Conservation (phyloP, 1,140 invertebrate genomes). For the Nylanderia fulva region DNA sequence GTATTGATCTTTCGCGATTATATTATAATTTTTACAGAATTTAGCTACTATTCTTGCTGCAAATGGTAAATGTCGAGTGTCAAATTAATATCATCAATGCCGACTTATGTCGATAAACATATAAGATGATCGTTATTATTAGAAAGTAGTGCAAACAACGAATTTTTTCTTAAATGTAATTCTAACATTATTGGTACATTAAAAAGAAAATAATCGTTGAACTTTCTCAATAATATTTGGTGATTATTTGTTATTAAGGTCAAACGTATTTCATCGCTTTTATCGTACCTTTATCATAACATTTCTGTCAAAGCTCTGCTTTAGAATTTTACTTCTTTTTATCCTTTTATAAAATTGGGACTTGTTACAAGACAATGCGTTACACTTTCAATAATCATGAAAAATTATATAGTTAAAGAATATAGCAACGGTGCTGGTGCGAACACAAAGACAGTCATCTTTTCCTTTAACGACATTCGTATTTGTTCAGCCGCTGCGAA, state of each 20-base stretch:
- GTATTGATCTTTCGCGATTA: slow-evolving; percentile 13
- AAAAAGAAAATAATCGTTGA: background rate
- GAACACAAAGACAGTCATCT: slow-evolving; percentile 23
- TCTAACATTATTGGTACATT: background rate
- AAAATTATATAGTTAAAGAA: background rate
- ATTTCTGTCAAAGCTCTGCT: background rate
- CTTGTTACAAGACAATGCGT: background rate
- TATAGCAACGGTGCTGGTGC: background rate
- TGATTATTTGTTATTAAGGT: background rate
- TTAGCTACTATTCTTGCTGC: background rate
- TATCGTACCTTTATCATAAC: too few relatives aligned
- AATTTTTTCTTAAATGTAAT: background rate
- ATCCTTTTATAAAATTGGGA: background rate
- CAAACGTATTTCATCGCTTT: too few relatives aligned
- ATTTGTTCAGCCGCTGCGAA: slow-evolving; percentile 70
- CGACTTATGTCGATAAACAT: background rate
- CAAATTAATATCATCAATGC: background rate
- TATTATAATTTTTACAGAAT: slow-evolving; percentile 1
- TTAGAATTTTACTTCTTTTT: background rate
- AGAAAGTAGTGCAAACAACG: background rate
- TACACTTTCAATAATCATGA: background rate
- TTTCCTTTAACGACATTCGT: slow-evolving; percentile 61
- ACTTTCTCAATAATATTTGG: background rate
- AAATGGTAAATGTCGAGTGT: background rate
- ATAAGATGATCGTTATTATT: slow-evolving; percentile 20